Evolutionary conservation across 2,113 vertebrate genomes (phyloP).

Genomic region (Sceloporus tristichus): DNA sequence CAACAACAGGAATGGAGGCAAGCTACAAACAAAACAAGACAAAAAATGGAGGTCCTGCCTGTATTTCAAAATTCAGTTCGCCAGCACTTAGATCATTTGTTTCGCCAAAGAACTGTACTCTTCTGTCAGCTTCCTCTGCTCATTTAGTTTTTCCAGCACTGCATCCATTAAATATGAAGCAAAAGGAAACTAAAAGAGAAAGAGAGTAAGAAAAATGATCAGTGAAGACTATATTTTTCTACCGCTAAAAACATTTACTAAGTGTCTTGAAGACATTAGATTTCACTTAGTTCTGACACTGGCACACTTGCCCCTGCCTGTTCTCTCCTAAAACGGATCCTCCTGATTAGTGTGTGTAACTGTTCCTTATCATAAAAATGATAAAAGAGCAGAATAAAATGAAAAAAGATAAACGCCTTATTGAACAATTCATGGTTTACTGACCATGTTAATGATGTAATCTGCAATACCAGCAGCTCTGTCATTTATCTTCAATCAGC

Average conservation of each 20-base stretch:
- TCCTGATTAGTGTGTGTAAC: conserved; percentile 72
- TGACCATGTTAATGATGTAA: conserved; percentile 87
- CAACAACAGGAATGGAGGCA: background rate
- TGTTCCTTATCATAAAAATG: conserved; percentile 81
- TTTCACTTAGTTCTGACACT: conserved; percentile 70
- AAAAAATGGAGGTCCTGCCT: conserved; percentile 7
- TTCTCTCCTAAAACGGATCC: conserved; percentile 73
- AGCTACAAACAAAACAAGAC: background rate
- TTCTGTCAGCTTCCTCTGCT: conserved; percentile 90
- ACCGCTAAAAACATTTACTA: conserved; percentile 63
- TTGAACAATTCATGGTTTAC: conserved; percentile 87
- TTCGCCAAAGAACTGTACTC: conserved; percentile 84
- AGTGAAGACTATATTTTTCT: conserved; percentile 66
- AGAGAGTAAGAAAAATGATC: conserved; percentile 74
- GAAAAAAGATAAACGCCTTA: conserved; percentile 84
- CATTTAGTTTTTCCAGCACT: conserved; percentile 91
- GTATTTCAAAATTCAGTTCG: conserved; percentile 25
- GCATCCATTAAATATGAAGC: conserved; percentile 88
- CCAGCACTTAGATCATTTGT: conserved; percentile 70
- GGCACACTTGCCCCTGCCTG: conserved; percentile 43
- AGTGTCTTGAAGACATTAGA: conserved; percentile 71
- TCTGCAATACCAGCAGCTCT: conserved; percentile 83
- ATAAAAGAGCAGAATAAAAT: conserved; percentile 80
- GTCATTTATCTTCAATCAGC: conserved; percentile 84
- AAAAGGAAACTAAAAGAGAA: conserved; percentile 90